A percentile compares a stretch with the other conserved stretches of the same genome.
phyloP scores from a whole-genome alignment of 2,888 invertebrate genomes.

The Brachyptera putata region DNA sequence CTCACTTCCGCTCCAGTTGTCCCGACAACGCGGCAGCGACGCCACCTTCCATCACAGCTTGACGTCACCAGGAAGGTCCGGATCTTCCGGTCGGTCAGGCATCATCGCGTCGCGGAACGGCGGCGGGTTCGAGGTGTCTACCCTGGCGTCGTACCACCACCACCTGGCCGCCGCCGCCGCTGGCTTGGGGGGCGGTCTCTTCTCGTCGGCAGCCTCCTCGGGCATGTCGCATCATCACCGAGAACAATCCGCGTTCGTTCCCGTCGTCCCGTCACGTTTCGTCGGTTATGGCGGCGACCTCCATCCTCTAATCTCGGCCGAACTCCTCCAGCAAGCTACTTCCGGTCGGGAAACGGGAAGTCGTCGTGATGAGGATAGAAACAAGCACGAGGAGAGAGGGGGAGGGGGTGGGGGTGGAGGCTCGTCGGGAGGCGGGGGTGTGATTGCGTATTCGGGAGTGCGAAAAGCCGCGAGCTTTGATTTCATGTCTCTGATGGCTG shows the following conservation, averaged over 20 bases:
- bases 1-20: slow-evolving; percentile 21
- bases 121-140: slow-evolving; percentile 54
- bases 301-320: slow-evolving; percentile 60
- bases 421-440: slow-evolving; percentile 5
- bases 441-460: slow-evolving; percentile 25
- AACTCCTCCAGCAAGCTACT: slow-evolving; percentile 48
- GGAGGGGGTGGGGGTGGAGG: slow-evolving; percentile 2
- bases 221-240: slow-evolving; percentile 31
- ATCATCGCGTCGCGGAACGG: slow-evolving; percentile 44
- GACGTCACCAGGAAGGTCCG: slow-evolving; percentile 5
- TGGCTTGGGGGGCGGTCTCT: slow-evolving; percentile 38
- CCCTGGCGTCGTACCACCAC: slow-evolving; percentile 60
- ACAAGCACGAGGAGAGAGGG: slow-evolving; percentile 16
- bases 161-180: slow-evolving; percentile 54
- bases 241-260: slow-evolving; percentile 82
- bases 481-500: slow-evolving; percentile 87
- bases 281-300: slow-evolving; percentile 68
- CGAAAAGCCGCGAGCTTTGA: slow-evolving; percentile 51
- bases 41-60: slow-evolving; percentile 1
- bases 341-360: slow-evolving; percentile 6
- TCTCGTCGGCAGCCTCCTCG: slow-evolving; percentile 36
- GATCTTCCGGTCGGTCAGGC: slow-evolving; percentile 36
- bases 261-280: slow-evolving; percentile 75
- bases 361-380: slow-evolving; percentile 2
- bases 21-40: slow-evolving; percentile 17